Evolutionary conservation across 2,113 vertebrate genomes (phyloP), one percentile per base, ranked within the genome.

Genomic region (Haliaeetus leucogaster): DNA sequence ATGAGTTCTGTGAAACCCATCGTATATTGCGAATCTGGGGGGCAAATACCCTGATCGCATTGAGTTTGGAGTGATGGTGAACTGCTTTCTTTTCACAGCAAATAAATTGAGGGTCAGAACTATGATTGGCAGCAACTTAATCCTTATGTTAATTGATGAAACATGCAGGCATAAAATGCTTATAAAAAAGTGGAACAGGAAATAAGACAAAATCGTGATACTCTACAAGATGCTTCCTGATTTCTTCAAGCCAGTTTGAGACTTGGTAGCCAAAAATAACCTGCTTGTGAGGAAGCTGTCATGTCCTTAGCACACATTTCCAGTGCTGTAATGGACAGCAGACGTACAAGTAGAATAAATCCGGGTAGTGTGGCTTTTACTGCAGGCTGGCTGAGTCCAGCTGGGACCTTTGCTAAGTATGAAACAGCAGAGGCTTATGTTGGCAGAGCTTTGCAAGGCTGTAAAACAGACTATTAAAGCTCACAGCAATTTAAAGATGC

Each of bases 31-130:
- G n/a, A 80, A 32, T 63, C 2, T 10, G 26, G 27, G 34, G 14
- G 5, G 5, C 18, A 85, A 6, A 61, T 40, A 16, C 2, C 12
- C 9, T 29, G 25, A 11, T 71, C 1, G 1, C 1, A 0, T 32
- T 65, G 21, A 63, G n/a, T 7, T 55, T 82, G 78, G 23, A 34
- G 2, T 61, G 58, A 34, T 55, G 20, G 23, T 55, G 20, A 82
- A 26, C 43, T 13, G 14, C 36, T 66, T 55, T 61, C 14, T 72
- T 70, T 70, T 32, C 42, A 42, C 4, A 22, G 25, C 59, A 73
- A 48, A 18, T 70, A 43, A 59, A 52, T 5, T 21, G 32, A 42
- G 21, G 12, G 18, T 55, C 70, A 62, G 70, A 78, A 61, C 43
- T 58, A 0, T 16, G 15, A 30, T 67, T 38, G 23, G 22, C 72